Evolutionary conservation across 2,797 vertebrate species (phyloP).

Genomic region (Pristis pectinata): DNA sequence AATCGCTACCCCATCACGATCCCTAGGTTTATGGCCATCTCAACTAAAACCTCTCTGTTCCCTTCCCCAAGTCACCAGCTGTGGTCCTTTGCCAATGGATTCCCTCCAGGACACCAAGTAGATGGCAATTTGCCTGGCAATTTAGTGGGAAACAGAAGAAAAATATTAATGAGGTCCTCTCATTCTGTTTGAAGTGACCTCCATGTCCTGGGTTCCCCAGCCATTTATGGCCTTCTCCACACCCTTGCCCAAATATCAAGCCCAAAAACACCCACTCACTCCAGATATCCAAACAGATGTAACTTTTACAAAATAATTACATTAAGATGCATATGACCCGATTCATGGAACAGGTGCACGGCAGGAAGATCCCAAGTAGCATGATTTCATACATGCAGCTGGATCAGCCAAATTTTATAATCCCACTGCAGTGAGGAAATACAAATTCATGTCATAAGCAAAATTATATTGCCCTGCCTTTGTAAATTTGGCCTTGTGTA

Average conservation of each 20-base stretch:
- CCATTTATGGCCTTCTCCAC: not conserved
- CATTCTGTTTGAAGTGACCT: not conserved
- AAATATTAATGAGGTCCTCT: not conserved
- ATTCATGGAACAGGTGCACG: not conserved
- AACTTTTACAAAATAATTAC: constrained; percentile 1
- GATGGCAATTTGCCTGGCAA: not conserved
- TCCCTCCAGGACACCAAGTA: not conserved
- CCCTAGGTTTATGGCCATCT: too few relatives aligned
- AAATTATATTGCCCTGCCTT: not conserved
- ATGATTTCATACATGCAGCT: not conserved
- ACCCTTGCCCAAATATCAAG: not conserved
- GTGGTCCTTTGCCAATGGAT: too few relatives aligned
- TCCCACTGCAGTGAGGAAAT: not conserved
- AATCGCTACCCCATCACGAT: not conserved
- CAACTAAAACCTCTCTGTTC: not conserved
- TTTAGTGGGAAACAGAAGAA: not conserved
- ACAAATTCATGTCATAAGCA: not conserved
- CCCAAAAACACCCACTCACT: not conserved
- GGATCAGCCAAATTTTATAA: not conserved
- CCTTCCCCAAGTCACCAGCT: not conserved
- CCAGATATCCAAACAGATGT: not conserved
- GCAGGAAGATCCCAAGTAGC: not conserved
- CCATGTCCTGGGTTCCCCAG: not conserved
- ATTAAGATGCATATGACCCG: not conserved
- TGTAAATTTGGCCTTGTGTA: not conserved